These are phyloP conservation scores for Pristionchus pacificus DNA, from an alignment of 1,140 invertebrate genomes.

Conservation along the genomic window DNA sequence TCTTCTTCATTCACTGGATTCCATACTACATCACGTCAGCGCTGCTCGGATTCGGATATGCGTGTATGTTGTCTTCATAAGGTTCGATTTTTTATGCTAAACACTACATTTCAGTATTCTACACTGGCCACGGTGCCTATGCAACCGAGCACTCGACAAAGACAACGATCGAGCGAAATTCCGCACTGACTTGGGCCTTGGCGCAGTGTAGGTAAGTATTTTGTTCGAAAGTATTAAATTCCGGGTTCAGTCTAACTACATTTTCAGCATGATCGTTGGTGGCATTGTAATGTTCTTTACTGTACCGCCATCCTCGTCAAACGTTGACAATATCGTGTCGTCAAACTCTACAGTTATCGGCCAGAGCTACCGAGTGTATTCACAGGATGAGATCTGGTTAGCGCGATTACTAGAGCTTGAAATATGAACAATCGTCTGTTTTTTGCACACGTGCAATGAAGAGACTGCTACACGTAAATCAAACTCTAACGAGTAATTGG, in stretches of 20 bases:
- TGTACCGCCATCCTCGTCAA: neutral
- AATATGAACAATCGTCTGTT: neutral
- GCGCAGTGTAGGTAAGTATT: neutral
- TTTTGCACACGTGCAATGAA: too few relatives aligned
- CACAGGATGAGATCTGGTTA: neutral
- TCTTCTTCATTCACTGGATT: constrained; percentile 22
- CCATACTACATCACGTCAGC: constrained; percentile 29
- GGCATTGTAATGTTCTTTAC: neutral
- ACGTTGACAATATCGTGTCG: too few relatives aligned
- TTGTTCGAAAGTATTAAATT: too few relatives aligned
- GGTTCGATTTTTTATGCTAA: too few relatives aligned
- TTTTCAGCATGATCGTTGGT: neutral
- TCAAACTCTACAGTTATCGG: neutral
- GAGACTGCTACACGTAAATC: too few relatives aligned
- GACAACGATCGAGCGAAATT: constrained; percentile 23
- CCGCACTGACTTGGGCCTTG: constrained; percentile 24
- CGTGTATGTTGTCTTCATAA: too few relatives aligned
- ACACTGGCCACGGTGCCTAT: constrained; percentile 28
- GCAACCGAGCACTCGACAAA: constrained; percentile 19
- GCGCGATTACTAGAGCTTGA: too few relatives aligned
- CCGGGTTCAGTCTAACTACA: too few relatives aligned
- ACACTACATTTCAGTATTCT: constrained; percentile 33
- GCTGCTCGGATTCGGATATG: constrained; percentile 25
- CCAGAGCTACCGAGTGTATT: neutral
- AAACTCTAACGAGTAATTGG: too few relatives aligned